Evolutionary conservation across 2,797 vertebrate species (phyloP).

Genomic region (Limnodromus scolopaceus): DNA sequence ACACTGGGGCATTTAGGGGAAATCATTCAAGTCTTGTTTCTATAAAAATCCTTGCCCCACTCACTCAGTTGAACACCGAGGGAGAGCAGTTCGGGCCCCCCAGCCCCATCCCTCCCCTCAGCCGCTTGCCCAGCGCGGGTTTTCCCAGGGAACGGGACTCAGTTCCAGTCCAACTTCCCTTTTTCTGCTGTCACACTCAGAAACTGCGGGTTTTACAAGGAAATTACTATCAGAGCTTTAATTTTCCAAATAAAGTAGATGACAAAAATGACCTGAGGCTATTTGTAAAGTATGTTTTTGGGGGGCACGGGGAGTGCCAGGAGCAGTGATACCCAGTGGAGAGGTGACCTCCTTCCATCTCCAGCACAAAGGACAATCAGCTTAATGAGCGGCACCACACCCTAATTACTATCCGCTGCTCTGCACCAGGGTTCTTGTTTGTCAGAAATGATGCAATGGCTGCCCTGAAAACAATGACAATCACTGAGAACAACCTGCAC

Average conservation of each 20-base stretch:
- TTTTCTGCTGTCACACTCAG: neutral
- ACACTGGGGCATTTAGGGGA: neutral
- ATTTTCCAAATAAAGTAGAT: neutral
- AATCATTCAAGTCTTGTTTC: neutral
- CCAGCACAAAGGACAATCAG: neutral
- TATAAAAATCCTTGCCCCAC: neutral
- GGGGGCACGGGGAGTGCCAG: neutral
- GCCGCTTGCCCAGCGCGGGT: accelerated
- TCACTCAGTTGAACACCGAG: neutral
- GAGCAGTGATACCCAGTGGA: neutral
- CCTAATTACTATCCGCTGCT: neutral
- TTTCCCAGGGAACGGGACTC: neutral
- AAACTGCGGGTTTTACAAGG: neutral
- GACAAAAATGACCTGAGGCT: neutral
- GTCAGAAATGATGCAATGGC: neutral
- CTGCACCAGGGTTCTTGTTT: neutral
- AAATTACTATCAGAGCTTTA: neutral
- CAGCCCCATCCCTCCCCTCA: neutral
- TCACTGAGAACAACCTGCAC: neutral
- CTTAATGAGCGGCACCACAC: neutral
- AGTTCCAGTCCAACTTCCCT: neutral
- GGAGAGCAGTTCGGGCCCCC: neutral
- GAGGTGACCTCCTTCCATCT: neutral
- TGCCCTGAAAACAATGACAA: neutral
- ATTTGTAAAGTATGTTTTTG: neutral